phyloP scores from a whole-genome alignment of 2,888 invertebrate species.

The Mythimna albipuncta region DNA sequence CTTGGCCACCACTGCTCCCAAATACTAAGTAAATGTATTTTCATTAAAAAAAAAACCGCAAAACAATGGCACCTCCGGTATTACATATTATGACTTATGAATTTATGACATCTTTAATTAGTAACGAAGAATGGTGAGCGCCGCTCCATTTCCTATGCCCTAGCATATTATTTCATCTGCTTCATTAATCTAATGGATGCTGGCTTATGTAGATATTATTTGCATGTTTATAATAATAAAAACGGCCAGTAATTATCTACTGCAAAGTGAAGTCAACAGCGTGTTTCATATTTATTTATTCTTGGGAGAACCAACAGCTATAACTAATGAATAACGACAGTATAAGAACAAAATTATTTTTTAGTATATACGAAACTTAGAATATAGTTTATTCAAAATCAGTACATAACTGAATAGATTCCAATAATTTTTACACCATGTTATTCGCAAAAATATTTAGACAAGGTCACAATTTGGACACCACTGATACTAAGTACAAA shows the following conservation, averaged over 20 bases:
- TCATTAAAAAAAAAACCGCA: conserved; percentile 9
- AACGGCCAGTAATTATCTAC: neutral
- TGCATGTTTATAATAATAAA: conserved; percentile 1
- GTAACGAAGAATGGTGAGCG: conserved; percentile 45
- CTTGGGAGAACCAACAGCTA: too few relatives aligned
- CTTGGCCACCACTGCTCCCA: too few relatives aligned
- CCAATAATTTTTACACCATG: too few relatives aligned
- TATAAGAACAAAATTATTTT: too few relatives aligned
- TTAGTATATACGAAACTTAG: too few relatives aligned
- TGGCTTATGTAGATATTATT: conserved; percentile 8
- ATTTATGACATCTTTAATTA: conserved; percentile 47
- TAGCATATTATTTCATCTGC: conserved; percentile 12
- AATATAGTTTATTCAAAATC: too few relatives aligned
- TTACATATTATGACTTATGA: conserved; percentile 15
- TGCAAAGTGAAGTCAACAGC: neutral
- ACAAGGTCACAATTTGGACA: too few relatives aligned
- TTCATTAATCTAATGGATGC: conserved; percentile 22
- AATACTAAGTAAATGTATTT: conserved; percentile 14
- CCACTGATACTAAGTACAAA: too few relatives aligned
- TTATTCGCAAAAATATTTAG: too few relatives aligned
- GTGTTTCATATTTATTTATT: too few relatives aligned
- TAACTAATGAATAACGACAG: too few relatives aligned
- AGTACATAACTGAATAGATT: too few relatives aligned
- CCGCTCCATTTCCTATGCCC: conserved; percentile 26
- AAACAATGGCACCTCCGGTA: conserved; percentile 4